Conservation (phyloP, 2,888 invertebrate genomes). For the Polymixis lichenea region DNA sequence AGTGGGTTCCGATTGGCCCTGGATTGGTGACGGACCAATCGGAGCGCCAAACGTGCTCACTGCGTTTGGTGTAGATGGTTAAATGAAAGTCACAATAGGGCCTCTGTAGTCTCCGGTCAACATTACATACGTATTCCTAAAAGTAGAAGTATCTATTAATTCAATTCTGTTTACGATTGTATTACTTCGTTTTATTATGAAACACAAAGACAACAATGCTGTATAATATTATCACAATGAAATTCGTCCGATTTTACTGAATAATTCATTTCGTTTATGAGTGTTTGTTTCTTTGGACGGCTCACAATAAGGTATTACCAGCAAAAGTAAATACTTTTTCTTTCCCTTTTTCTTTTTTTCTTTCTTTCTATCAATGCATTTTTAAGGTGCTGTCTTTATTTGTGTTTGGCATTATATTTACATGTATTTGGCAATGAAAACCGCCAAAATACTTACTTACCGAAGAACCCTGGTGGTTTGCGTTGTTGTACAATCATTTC, state of each 20-base stretch:
- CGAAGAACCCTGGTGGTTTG: too few relatives aligned
- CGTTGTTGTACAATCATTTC: background rate
- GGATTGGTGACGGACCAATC: too few relatives aligned
- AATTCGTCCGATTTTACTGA: conserved; percentile 6
- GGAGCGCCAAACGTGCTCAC: too few relatives aligned
- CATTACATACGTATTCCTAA: background rate
- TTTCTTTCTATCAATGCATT: too few relatives aligned
- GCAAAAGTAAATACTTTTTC: background rate
- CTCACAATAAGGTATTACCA: background rate
- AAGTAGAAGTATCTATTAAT: background rate
- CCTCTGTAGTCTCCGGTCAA: background rate
- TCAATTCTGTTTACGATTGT: background rate
- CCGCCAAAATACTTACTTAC: background rate
- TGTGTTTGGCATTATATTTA: too few relatives aligned
- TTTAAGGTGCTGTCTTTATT: background rate
- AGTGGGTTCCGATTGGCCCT: too few relatives aligned
- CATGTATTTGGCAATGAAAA: background rate
- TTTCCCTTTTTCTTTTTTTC: too few relatives aligned
- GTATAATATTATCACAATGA: background rate
- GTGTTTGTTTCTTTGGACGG: background rate
- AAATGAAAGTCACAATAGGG: too few relatives aligned
- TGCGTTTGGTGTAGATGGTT: too few relatives aligned
- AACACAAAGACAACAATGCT: background rate
- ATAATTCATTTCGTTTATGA: conserved; percentile 14
- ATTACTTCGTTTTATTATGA: conserved; percentile 3